Base-by-base conservation (phyloP, 2,113 vertebrate species). In the Rhinoderma darwinii region DNA sequence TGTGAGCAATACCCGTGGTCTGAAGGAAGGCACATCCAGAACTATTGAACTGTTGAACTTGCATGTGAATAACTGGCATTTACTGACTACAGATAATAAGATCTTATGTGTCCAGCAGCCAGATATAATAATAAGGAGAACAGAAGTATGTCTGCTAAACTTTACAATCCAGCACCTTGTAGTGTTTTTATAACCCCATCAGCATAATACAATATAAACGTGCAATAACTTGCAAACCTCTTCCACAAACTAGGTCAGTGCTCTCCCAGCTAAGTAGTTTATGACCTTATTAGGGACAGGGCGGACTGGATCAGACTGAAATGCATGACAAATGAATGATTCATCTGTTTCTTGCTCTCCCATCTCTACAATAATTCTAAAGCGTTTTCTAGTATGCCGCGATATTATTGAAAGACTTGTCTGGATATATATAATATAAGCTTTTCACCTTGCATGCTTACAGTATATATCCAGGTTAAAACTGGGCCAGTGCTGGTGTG, bases 201-300 rank as follows among this genome's bases (percentile, higher is more conserved):
- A 27, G 11, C 10, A 59, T 59, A 39, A 75, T 75, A 41, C 39
- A 76, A 17, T 15, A 61, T 76, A 85, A n/a, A 59, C 30, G 39
- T n/a, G 56, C 43, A 85, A 44, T 66, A 47, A 85, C 54, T 66
- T 85, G 41, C 39, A 84, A 76, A 76, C 73, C 72, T 77, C 54
- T 63, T 84, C 22, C 41, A 59, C 54, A 85, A 85, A 61, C 18
- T 85, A 85, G 84, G 84, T 85, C 84, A 85, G 73, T 47, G 84
- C 73, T 85, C 73, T 78, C 56, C 72, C 18, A 35, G 73, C 54
- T 85, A 85, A 85, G 84, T 85, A 66, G 84, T 85, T 84, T 85
- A 66, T 77, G 84, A 85, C 84, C 84, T 85, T 85, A 85, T 85
- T 85, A 85, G 56, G 73, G 84, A 77, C 84, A 85, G 84, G 84